Base-by-base conservation (phyloP, 2,888 invertebrate species). In the Rapana venosa region DNA sequence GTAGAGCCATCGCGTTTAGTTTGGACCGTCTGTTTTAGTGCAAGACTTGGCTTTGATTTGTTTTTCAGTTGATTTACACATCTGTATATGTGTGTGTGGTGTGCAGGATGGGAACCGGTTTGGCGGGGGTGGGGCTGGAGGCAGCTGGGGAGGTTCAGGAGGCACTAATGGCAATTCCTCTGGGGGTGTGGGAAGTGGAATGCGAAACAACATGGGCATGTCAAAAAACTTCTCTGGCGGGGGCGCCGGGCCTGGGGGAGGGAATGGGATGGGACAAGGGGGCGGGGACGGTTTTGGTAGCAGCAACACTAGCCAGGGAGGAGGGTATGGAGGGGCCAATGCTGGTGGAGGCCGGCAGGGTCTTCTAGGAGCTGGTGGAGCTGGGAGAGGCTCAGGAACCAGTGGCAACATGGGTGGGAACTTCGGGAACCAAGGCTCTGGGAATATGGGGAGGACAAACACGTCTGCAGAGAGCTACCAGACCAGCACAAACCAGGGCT, bases 201-300 rank as follows among this genome's bases (percentile, higher is more conserved):
- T 74, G 66, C 89, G 77, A 22, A 85, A 56, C 89, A 89, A 35
- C 47, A 89, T 87, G 87, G 47, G 70, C 74, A 70, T 89, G 70
- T 74, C 89, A 89, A 89, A 89, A 89, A 89, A 89, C 89, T 89
- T 89, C 85, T 89, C 89, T 70, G 89, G 89, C 74, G 89, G 89
- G 89, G 89, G 70, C n/a, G 74, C 74, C 32, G 89, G 89, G 47
- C 84, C 85, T 30, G 89, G 85, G 74, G 90, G 84, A 74, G 89
- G 84, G 61, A 70, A n/a, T 35, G 88, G 85, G 66, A 81, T 74
- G 26, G 90, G 89, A 26, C 35, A 87, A 77, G 90, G 87, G 77
- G 87, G 88, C 5, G 90, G 87, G 66, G 61, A 26, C 36, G 89
- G 36, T 85, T 83, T 74, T 70, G 85, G 85, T 36, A 74, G 36